Evolutionary conservation across 2,888 invertebrate species (phyloP), one percentile per base, ranked within the genome.

Genomic region (Cephus sareptanus): DNA sequence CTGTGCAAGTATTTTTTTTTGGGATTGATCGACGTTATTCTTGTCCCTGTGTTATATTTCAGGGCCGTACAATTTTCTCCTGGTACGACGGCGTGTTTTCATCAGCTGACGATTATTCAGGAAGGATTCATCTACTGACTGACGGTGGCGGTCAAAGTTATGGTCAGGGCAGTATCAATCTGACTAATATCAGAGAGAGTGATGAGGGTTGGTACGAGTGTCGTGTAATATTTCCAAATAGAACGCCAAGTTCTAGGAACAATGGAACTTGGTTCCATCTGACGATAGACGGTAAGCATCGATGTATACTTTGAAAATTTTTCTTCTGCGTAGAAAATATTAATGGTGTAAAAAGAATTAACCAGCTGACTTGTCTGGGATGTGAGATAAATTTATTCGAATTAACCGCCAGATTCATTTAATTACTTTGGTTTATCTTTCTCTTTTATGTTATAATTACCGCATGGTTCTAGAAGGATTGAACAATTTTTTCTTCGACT

Each of bases 131-230:
- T 82, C 93, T 96, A 77, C 92, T 96, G 76, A 93, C 92, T 79
- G 93, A 91, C 82, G 91, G 92, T 80, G 93, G 93, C 75, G 94
- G 94, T 80, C 93, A 93, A 80, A 93, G 93, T 35, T 93, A 92
- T 80, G 95, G 95, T 33, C 93, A 93, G 84, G 96, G 95, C 85
- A 95, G 96, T 85, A 94, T 97, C 86, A 97, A 98, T 93, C 93
- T 98, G 83, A 97, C 96, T 78, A 95, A 96, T 84, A 97, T 98
- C 86, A 94, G 96, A 82, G 97, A 97, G 92, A 94, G 96, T 76
- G 98, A 98, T 92, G 95, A 96, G 88, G 98, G 98, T 84, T 96
- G 97, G 94, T 98, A 97, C 92, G 96, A 97, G 92, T 98, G 98
- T 92, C 95, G 94, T 89, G 95, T 98, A 82, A 94, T 95, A 88